These are phyloP conservation scores for Heliconius nattereri DNA, from an alignment of 1,140 invertebrate genomes.

Conservation along the genomic window DNA sequence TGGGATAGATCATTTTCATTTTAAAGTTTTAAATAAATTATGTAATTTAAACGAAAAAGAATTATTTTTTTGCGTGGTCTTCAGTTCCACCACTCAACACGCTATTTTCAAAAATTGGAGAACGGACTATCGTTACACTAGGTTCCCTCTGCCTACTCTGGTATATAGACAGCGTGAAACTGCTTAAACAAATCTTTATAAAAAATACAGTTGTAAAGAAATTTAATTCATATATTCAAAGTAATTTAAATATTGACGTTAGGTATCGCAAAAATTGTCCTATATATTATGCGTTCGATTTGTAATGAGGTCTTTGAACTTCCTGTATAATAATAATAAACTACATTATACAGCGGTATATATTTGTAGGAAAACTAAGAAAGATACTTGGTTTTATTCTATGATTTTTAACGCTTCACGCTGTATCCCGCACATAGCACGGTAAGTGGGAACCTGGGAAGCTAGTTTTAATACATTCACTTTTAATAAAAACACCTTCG, in stretches of 20 bases:
- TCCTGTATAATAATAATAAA: conserved; percentile 50
- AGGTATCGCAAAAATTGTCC: conserved; percentile 59
- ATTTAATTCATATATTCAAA: conserved; percentile 25
- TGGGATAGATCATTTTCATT: no score
- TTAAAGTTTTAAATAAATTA: no score
- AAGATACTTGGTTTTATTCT: neutral
- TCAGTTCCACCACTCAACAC: no score
- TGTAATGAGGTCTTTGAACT: conserved; percentile 69
- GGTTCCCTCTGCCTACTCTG: neutral
- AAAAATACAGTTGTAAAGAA: neutral
- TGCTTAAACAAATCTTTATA: neutral
- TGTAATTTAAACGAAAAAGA: no score
- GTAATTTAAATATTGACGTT: conserved; percentile 38
- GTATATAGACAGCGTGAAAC: neutral
- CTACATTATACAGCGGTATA: conserved; percentile 27
- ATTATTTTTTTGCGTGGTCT: no score
- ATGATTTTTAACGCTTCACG: neutral
- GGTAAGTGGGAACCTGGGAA: neutral
- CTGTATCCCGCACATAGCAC: neutral
- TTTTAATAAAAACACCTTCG: no score
- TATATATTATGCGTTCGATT: conserved; percentile 70
- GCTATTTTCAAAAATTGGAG: no score
- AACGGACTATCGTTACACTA: neutral
- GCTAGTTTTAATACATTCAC: no score
- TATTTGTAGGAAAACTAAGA: neutral